Conservation (phyloP, 2,888 invertebrate species). For the Idaea aversata region DNA sequence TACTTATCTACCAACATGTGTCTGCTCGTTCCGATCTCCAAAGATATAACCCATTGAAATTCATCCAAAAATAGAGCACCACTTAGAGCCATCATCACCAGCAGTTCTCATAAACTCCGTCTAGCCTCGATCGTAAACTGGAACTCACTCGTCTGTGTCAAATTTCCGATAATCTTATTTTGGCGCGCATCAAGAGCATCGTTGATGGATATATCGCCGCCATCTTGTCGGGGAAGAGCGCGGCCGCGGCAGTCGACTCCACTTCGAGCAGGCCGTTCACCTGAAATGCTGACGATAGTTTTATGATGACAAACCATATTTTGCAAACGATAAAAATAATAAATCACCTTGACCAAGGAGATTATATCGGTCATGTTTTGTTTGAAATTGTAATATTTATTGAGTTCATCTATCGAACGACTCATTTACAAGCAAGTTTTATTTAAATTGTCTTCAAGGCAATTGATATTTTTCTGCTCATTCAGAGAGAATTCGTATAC, state of each 20-base stretch:
- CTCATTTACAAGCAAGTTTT: neutral
- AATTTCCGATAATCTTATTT: constrained; percentile 79
- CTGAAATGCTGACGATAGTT: constrained; percentile 69
- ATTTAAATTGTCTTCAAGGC: too few species aligned
- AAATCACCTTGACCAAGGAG: constrained; percentile 62
- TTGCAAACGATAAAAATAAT: constrained; percentile 68
- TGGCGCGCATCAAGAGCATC: constrained; percentile 76
- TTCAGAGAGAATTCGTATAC: too few species aligned
- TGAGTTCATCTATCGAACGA: neutral
- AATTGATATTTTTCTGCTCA: too few species aligned
- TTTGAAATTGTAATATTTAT: constrained; percentile 23
- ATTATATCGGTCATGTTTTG: constrained; percentile 44
- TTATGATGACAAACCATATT: constrained; percentile 64
- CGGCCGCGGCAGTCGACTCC: constrained; percentile 37
- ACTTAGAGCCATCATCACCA: constrained; percentile 70
- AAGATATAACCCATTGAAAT: constrained; percentile 27
- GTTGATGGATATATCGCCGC: constrained; percentile 75
- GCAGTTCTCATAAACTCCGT: constrained; percentile 41
- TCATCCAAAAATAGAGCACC: constrained; percentile 58
- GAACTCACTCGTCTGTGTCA: constrained; percentile 66
- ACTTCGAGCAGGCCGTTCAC: constrained; percentile 68
- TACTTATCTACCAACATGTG: neutral
- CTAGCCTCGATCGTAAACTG: constrained; percentile 65
- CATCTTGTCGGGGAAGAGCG: constrained; percentile 53
- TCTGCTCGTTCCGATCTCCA: neutral